Evolutionary conservation across 2,888 invertebrate species (phyloP), one percentile per base, ranked within the genome.

Genomic region (Eustalomyia histrio): DNA sequence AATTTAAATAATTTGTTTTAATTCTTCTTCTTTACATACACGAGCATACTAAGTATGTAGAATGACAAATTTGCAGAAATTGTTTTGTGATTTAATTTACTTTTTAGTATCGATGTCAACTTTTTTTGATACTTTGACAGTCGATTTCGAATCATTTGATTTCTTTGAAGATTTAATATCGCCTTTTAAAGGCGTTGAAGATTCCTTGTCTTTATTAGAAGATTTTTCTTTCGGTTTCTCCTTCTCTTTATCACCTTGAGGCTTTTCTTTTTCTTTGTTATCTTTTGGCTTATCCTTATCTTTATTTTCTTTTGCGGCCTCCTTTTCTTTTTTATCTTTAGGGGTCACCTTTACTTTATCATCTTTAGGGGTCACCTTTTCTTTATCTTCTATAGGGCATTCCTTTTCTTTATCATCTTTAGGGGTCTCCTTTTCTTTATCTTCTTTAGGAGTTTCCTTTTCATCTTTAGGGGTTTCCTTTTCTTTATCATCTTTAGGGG

Each of bases 351-450:
- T 24, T 29, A 0, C 57, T 58, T 58, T 58, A 33, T 16, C 33
- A 12, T 39, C 39, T 39, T 21, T 58, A 21, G 9, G 14, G 14
- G 29, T 55, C 5, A 16, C 57, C 3, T 58, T 58, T 9, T 58
- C 39, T 12, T 9, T 55, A n/a, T 50, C 12, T 12, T 47, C 24
- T 24, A 50, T 47, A 9, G 5, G 12, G 16, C 14, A 2, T 12
- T 24, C 39, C 12, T 57, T 69, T 6, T 53, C 43, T 29, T 76
- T 69, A 9, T 83, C 75, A n/a, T 84, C 78, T 35, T 83, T 29
- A 29, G 29, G 29, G 29, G 7, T 29, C 5, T 29, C 29, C 7
- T 29, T 81, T n/a, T 86, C 85, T 33, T 85, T 39, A 3, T 12
- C 39, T 2, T 39, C 39, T 12, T 39, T 39, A 12, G 14, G 2